phyloP scores from a whole-genome alignment of 2,113 vertebrate genomes.

The Mus pahari region DNA sequence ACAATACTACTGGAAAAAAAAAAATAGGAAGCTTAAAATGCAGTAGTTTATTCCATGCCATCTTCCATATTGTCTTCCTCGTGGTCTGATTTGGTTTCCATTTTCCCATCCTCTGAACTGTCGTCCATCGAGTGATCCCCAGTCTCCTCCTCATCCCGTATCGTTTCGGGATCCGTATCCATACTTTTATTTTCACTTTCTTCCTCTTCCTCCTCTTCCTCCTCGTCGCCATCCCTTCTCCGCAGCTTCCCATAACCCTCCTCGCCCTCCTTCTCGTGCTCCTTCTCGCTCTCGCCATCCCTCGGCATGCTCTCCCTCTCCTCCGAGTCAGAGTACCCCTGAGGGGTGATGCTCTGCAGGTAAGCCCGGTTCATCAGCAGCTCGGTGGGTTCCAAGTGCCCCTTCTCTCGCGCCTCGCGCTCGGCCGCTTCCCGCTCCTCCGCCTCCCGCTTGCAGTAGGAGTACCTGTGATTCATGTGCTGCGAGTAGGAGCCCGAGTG shows the following conservation, averaged over 20 bases:
- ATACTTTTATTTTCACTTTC: conserved; percentile 99
- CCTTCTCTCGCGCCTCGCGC: conserved; percentile 97
- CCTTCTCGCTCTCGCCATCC: conserved; percentile 94
- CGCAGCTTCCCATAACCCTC: conserved; percentile 95
- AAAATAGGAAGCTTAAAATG: conserved; percentile 94
- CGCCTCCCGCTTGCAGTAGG: conserved; percentile 99
- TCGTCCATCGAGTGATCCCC: conserved; percentile 99
- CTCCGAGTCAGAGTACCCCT: conserved; percentile 97
- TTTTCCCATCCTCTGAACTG: conserved; percentile 99
- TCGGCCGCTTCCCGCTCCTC: conserved; percentile 98
- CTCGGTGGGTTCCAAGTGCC: conserved; percentile 97
- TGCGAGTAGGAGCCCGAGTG: conserved; percentile 99
- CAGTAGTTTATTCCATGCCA: conserved; percentile 96
- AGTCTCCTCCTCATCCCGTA: conserved; percentile 98
- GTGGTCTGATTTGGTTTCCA: conserved; percentile 99
- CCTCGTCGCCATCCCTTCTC: conserved; percentile 93
- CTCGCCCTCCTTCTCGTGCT: conserved; percentile 95
- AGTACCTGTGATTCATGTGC: conserved; percentile 99
- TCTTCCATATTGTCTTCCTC: conserved; percentile 98
- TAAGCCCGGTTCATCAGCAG: conserved; percentile 98
- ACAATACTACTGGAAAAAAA: conserved; percentile 94
- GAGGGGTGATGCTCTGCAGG: conserved; percentile 96
- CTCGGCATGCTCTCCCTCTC: conserved; percentile 95
- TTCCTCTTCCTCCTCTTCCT: conserved; percentile 97
- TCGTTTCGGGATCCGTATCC: conserved; percentile 98